Evolutionary conservation across 2,113 vertebrate species (phyloP).

Genomic region (Notiomystis cincta): DNA sequence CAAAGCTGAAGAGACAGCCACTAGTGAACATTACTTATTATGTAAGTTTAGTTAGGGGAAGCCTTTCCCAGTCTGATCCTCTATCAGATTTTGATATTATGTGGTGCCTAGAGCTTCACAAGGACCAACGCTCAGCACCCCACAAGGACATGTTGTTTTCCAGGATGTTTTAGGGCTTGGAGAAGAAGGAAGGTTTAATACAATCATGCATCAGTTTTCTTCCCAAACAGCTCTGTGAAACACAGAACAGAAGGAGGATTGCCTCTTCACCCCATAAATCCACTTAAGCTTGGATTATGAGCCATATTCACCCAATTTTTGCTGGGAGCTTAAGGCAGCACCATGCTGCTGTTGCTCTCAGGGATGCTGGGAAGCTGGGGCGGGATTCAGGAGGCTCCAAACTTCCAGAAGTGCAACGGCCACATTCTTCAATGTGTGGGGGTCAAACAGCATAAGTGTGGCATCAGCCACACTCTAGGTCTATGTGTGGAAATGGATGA

Average conservation of each 20-base stretch:
- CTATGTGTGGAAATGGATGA: background rate
- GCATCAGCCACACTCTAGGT: background rate
- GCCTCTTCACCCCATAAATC: constrained; percentile 34
- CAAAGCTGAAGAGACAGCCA: background rate
- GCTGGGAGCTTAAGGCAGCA: constrained; percentile 19
- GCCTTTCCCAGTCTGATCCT: background rate
- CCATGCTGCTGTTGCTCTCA: background rate
- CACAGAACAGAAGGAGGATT: constrained; percentile 47
- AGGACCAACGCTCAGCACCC: background rate
- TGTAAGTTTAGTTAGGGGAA: background rate
- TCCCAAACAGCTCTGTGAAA: background rate
- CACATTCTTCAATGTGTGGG: rapidly evolving
- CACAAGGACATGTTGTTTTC: background rate
- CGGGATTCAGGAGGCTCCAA: background rate
- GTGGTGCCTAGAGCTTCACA: background rate
- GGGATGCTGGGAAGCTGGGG: background rate
- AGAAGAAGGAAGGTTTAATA: background rate
- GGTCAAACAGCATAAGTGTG: background rate
- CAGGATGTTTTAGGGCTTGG: background rate
- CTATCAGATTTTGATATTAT: background rate
- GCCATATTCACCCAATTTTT: constrained; percentile 61
- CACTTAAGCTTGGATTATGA: constrained; percentile 55
- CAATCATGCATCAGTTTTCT: background rate
- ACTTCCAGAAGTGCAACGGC: background rate
- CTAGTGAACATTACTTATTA: background rate